Percentiles rank a stretch among this genome's conserved stretches.
Evolutionary conservation across 2,797 vertebrate genomes (phyloP).

Genomic region (Peromyscus melanophrys): DNA sequence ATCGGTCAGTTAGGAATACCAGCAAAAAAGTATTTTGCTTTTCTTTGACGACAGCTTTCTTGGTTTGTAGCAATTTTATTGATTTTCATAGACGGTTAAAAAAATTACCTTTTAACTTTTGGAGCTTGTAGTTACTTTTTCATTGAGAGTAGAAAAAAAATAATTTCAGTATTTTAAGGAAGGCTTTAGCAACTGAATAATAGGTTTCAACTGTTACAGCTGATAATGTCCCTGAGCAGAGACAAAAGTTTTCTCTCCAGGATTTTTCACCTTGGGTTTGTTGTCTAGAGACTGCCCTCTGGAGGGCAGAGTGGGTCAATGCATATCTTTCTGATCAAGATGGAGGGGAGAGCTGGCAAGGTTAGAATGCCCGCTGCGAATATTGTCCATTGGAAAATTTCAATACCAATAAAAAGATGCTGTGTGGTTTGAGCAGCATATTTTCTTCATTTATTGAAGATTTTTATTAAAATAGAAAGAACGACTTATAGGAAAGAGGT

Average conservation of each 20-base stretch:
- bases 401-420: not conserved
- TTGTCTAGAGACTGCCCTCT: conserved; percentile 50
- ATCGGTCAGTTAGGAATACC: not conserved
- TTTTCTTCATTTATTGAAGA: not conserved
- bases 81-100: not conserved
- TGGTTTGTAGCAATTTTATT: conserved; percentile 39
- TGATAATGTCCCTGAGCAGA: not conserved
- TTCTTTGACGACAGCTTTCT: not conserved
- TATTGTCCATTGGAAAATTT: not conserved
- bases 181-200: not conserved
- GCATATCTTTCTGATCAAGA: not conserved
- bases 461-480: not conserved
- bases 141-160: conserved; percentile 41
- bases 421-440: not conserved
- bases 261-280: not conserved
- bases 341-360: not conserved
- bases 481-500: conserved; percentile 13
- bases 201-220: not conserved
- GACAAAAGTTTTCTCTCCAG: no score
- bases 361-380: not conserved
- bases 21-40: not conserved
- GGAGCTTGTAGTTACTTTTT: conserved; percentile 1
- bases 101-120: conserved; percentile 50
- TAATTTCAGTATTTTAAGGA: not conserved
- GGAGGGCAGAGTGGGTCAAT: conserved; percentile 12